Evolutionary conservation across 2,113 vertebrate species (phyloP), one percentile per base, ranked within the genome.

Genomic region (Raphicerus campestris): DNA sequence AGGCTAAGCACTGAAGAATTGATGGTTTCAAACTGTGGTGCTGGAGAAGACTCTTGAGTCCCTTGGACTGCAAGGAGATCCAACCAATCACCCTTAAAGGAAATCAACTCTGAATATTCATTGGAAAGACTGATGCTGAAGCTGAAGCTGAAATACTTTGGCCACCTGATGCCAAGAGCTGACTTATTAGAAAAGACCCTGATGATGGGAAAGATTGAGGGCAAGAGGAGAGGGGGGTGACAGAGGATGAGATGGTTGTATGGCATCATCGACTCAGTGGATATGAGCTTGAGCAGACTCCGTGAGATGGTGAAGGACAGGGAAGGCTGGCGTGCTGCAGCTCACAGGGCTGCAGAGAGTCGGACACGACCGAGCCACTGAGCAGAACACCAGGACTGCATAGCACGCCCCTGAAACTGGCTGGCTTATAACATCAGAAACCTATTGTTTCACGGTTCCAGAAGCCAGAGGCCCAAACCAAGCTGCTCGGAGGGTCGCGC

Each of bases 171-270:
- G n/a, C 5, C 0, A 39, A 39, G 19, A 39, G n/a, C 39, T 19
- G 6, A 6, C 66, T 39, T 19, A 39, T 6, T 70, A n/a, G n/a
- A 70, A 70, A 35, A 35, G 63, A 22, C n/a, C 66, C n/a, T 39
- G n/a, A 1, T 39, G n/a, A n/a, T 70, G 66, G 66, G n/a, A 22
- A 39, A 70, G n/a, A 70, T 3, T 70, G n/a, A 39, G 39, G 66
- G 19, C 5, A 6, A n/a, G n/a, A 70, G 4, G 39, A 39, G 35
- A 73, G 39, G 20, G n/a, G 66, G 66, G 39, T 0, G 1, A 39
- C n/a, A 6, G 66, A 39, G n/a, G 19, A 39, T 39, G n/a, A 70
- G 66, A 70, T 22, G 66, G 2, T 39, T 70, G 66, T n/a, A 70
- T 70, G 19, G 0, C 10, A 70, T 70, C n/a, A 70, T 19, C n/a